Evolutionary conservation across 1,140 invertebrate species (phyloP).

Genomic region (Caerostris darwini): DNA sequence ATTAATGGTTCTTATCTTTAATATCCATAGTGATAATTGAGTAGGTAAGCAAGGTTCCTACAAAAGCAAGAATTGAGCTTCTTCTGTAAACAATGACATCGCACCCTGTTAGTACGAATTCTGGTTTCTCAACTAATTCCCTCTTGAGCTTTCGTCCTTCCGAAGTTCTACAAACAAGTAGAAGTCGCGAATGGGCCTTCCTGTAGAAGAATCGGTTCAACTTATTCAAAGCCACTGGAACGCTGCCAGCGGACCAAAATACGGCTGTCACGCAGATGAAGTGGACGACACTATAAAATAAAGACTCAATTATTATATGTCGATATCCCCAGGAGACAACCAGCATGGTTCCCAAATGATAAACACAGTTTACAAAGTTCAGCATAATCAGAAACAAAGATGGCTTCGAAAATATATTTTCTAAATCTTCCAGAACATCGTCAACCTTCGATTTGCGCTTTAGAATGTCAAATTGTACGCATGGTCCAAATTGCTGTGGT

Average conservation of each 20-base stretch:
- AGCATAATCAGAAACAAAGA: not conserved
- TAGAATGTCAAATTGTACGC: not conserved
- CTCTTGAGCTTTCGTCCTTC: not conserved
- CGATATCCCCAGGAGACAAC: too few species aligned
- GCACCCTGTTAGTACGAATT: not conserved
- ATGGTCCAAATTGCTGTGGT: not conserved
- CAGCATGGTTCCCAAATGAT: not conserved
- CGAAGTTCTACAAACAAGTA: too few species aligned
- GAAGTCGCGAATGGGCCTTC: not conserved
- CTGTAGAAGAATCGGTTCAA: not conserved
- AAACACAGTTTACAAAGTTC: not conserved
- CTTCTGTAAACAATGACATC: not conserved
- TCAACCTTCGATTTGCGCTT: not conserved
- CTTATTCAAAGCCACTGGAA: not conserved
- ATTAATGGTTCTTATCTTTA: not conserved
- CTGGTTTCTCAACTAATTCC: not conserved
- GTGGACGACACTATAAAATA: not conserved
- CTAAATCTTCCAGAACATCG: not conserved
- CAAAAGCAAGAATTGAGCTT: not conserved
- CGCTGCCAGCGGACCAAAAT: not conserved
- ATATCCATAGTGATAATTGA: not conserved
- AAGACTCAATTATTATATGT: not conserved
- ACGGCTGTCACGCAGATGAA: not conserved
- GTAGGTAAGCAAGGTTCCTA: conserved; percentile 4
- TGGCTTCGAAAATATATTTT: not conserved